These are phyloP conservation scores for Melanaphis sacchari DNA, from an alignment of 1,140 invertebrate genomes.

Conservation along the genomic window DNA sequence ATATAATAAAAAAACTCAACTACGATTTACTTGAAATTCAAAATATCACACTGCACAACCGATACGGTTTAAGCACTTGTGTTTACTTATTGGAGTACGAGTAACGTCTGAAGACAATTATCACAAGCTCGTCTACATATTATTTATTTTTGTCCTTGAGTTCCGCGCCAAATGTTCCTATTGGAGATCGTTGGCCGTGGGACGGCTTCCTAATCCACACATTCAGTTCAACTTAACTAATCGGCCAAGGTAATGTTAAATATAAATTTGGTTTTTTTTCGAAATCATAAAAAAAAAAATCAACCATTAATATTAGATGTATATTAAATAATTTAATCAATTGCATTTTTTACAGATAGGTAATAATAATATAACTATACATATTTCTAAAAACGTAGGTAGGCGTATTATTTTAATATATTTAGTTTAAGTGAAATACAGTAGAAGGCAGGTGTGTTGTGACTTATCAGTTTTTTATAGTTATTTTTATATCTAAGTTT, in stretches of 20 bases:
- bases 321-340: too few relatives aligned
- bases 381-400: too few relatives aligned
- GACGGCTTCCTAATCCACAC: constrained; percentile 11
- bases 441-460: not conserved
- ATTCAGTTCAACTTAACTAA: not conserved
- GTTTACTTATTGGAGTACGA: not conserved
- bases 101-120: not conserved
- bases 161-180: not conserved
- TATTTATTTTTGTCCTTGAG: constrained; percentile 18
- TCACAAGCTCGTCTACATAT: not conserved
- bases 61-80: constrained; percentile 44
- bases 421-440: not conserved
- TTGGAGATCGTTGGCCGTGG: constrained; percentile 42
- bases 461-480: not conserved
- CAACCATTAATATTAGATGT: not conserved
- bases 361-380: too few relatives aligned
- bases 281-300: not conserved
- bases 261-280: not conserved
- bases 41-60: constrained; percentile 48
- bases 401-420: too few relatives aligned
- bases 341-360: too few relatives aligned
- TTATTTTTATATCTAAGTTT: not conserved
- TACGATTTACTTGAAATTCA: constrained; percentile 4
- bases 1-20: constrained; percentile 31
- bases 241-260: not conserved